Evolutionary conservation across 37 sponge, comb jelly and placozoan species (phyloP), one percentile per base, ranked within the genome.

Genomic region (Eunapius fragilis): DNA sequence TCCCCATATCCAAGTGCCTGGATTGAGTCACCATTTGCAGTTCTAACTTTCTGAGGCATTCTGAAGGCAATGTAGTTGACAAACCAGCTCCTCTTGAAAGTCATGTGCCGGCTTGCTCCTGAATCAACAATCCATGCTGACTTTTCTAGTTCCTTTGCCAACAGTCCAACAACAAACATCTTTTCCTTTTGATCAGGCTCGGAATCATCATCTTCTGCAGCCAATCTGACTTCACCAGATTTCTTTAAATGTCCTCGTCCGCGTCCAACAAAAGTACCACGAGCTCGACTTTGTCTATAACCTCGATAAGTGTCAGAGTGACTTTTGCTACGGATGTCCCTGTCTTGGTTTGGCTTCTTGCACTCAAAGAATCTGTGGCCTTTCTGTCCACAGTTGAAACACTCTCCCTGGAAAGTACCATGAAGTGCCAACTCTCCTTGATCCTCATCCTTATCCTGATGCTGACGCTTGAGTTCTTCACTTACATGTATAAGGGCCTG

Each of bases 401-500:
- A 58, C 22, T 58, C 58, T 58, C 58, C 32, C 76, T 76, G n/a
- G 31, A n/a, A 25, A 25, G 35, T 76, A 35, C 76, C 28, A 30
- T 32, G 31, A 12, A 30, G 28, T 30, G 73, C 33, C 14, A 17
- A 32, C 12, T 72, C 33, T 32, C 73, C 73, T 14, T 27, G 13
- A 24, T 79, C 27, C 2, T 35, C 71, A 34, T 70, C 58, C 58
- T 58, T 58, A 58, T 58, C 58, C 58, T 58, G 58, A 58, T 19
- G 14, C 58, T 58, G 58, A 58, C 17, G 22, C 58, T 58, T 58
- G 58, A 4, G 58, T 72, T 88, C 88, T 32, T 91, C 83, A 38
- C 86, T 82, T 41, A n/a, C n/a, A n/a, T n/a, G n/a, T 2, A 82
- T 41, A 38, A 91, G 86, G 25, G 91, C 77, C 35, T 86, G 79